Evolutionary conservation across 2,797 vertebrate genomes (phyloP).

Genomic region (Lophius americanus): DNA sequence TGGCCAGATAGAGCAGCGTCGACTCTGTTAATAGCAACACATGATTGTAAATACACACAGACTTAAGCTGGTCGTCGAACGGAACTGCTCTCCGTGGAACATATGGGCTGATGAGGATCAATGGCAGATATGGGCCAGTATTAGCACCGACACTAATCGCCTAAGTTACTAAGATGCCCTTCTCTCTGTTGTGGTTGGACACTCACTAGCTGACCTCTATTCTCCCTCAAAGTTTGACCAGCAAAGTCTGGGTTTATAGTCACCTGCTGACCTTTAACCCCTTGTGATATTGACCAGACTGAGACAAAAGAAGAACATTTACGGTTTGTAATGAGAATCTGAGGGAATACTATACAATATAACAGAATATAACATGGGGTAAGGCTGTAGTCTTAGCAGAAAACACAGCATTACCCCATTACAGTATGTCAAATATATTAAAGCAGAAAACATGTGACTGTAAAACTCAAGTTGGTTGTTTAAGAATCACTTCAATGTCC

Average conservation of each 20-base stretch:
- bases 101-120: conserved; percentile 69
- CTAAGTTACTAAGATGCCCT: conserved; percentile 77
- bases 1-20: conserved; percentile 27
- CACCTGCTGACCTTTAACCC: background rate
- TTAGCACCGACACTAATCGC: conserved; percentile 71
- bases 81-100: conserved; percentile 48
- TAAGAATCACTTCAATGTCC: background rate
- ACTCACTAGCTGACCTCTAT: conserved; percentile 67
- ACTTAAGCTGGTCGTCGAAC: conserved; percentile 46
- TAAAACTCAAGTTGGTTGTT: conserved; percentile 5
- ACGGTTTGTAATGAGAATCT: conserved; percentile 4
- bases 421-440: too few relatives aligned
- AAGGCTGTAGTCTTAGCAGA: background rate
- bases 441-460: background rate
- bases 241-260: background rate
- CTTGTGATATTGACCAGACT: background rate
- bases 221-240: conserved; percentile 33
- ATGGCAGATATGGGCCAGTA: conserved; percentile 70
- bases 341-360: conserved; percentile 2
- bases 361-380: conserved; percentile 8
- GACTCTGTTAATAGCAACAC: conserved; percentile 51
- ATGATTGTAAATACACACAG: conserved; percentile 58
- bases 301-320: conserved; percentile 32
- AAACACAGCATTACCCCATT: too few relatives aligned
- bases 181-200: conserved; percentile 20